A percentile compares a stretch with the other conserved stretches of the same genome.
phyloP scores from a whole-genome alignment of 2,797 vertebrate genomes.

The Pteronotus mesoamericanus region DNA sequence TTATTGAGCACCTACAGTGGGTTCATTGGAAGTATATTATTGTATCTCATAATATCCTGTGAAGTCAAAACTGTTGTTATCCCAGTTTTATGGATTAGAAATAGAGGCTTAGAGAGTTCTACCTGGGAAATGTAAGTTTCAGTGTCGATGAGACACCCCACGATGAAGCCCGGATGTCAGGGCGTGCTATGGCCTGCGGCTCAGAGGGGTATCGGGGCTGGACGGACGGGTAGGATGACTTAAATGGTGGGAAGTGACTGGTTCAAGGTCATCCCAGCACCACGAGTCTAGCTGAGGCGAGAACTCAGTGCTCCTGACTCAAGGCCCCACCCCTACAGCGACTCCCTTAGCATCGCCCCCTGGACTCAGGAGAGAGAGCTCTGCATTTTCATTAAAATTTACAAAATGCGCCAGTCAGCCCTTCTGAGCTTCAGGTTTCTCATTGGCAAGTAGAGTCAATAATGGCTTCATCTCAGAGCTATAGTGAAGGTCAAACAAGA shows the following conservation, averaged over 20 bases:
- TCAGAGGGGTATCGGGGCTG: neutral
- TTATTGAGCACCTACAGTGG: neutral
- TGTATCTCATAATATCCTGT: neutral
- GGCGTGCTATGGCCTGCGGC: neutral
- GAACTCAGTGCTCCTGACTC: neutral
- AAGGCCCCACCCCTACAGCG: neutral
- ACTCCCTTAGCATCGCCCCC: neutral
- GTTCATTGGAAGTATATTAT: neutral
- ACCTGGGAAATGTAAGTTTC: neutral
- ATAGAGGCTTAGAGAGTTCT: neutral
- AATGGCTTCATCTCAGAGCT: neutral
- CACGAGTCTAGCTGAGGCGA: neutral
- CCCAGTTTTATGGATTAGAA: neutral
- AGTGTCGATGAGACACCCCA: neutral
- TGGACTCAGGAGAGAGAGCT: neutral
- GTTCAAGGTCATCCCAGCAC: neutral
- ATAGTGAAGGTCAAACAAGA: neutral
- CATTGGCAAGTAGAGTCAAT: neutral
- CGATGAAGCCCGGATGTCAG: neutral
- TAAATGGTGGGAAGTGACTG: neutral
- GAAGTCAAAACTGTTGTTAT: neutral
- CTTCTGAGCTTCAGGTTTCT: neutral
- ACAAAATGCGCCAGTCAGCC: neutral
- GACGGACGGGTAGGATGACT: neutral
- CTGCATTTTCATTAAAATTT: neutral